These are phyloP conservation scores for Ctenicera cuprea DNA, from an alignment of 2,888 invertebrate species.

Conservation along the genomic window DNA sequence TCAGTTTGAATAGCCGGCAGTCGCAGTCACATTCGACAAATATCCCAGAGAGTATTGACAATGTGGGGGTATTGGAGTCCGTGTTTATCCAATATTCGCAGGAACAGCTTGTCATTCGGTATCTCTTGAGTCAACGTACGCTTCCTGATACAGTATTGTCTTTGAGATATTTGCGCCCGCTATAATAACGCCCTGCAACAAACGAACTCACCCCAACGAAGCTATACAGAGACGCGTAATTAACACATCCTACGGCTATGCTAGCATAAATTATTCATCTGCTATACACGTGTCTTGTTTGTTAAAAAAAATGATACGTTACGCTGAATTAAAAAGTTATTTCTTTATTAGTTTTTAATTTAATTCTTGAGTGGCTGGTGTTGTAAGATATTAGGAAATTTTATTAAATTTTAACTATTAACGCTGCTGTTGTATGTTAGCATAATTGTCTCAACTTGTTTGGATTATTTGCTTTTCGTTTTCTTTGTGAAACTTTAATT, in stretches of 20 bases:
- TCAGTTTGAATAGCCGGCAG: slow-evolving; percentile 19
- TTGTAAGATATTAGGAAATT: too few species aligned
- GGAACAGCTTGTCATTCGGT: slow-evolving; percentile 44
- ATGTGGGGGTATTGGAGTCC: slow-evolving; percentile 23
- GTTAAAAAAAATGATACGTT: background rate
- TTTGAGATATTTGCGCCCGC: slow-evolving; percentile 43
- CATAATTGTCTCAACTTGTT: too few species aligned
- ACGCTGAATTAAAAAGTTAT: background rate
- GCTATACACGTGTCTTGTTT: background rate
- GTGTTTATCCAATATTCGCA: slow-evolving; percentile 42
- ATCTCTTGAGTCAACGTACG: slow-evolving; percentile 35
- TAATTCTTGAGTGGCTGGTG: background rate
- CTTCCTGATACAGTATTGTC: slow-evolving; percentile 38
- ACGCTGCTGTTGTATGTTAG: too few species aligned
- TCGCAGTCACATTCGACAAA: slow-evolving; percentile 35
- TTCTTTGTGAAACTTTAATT: too few species aligned
- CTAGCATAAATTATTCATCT: slow-evolving; percentile 23
- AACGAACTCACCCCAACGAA: slow-evolving; percentile 12
- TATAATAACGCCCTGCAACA: slow-evolving; percentile 41
- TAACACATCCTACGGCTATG: slow-evolving; percentile 31
- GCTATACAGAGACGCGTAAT: background rate
- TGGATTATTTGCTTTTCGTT: too few species aligned
- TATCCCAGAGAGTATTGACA: slow-evolving; percentile 32
- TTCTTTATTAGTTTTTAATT: background rate
- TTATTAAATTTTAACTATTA: too few species aligned